Conservation (phyloP, 2,797 vertebrate species). For the Rhadinocentrus ornatus region DNA sequence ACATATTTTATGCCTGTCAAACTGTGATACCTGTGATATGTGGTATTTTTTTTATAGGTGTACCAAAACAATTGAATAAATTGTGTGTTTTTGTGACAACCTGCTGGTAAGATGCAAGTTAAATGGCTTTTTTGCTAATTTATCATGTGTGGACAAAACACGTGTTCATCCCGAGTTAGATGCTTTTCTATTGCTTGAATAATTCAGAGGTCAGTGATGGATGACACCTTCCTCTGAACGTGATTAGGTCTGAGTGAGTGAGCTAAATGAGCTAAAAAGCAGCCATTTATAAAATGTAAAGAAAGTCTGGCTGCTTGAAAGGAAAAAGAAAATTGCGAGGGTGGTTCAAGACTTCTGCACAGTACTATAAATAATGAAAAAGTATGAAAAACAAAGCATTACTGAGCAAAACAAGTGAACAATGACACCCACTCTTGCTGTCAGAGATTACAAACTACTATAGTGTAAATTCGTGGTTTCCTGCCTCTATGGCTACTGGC, state of each 20-base stretch:
- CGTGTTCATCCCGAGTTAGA: too few species aligned
- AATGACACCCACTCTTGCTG: slow-evolving; percentile 11
- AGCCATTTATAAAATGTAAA: neutral
- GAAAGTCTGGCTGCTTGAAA: neutral
- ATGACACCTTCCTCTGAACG: neutral
- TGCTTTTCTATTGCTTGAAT: neutral
- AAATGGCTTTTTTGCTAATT: neutral
- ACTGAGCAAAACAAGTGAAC: neutral
- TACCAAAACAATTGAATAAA: neutral
- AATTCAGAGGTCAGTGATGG: neutral
- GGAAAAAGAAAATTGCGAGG: neutral
- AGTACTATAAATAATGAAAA: slow-evolving; percentile 15
- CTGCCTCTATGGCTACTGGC: neutral
- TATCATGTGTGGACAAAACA: neutral
- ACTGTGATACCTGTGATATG: neutral
- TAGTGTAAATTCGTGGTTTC: slow-evolving; percentile 14
- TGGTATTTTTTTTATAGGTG: neutral
- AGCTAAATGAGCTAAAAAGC: neutral
- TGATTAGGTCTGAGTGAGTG: neutral
- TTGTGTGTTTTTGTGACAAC: neutral
- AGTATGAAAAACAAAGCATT: slow-evolving; percentile 5
- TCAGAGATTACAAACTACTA: neutral
- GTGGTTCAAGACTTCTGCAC: neutral
- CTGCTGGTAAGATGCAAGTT: neutral
- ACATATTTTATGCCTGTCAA: neutral